Base-by-base conservation (phyloP, 2,113 vertebrate species). In the Microcebus ravelobensis region DNA sequence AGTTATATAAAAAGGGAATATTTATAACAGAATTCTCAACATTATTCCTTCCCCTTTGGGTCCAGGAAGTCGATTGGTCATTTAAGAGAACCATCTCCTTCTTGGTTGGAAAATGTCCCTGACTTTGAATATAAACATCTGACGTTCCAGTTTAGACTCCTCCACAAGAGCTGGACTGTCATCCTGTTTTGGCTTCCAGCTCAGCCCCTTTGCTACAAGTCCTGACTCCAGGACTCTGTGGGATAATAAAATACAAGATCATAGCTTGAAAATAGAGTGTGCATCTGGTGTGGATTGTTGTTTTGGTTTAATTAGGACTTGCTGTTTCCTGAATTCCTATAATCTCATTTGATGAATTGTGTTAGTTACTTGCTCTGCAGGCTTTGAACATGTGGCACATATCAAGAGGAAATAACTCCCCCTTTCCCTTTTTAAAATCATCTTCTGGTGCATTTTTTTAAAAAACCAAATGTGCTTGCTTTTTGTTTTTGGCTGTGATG, bases 261-360 rank as follows among this genome's bases (percentile, higher is more conserved):
- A n/a, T 29, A 42, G 73, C 90, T 89, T 63, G 94, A 79, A 89
- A 91, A 89, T 15, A 76, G 88, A 86, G 61, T 45, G 59, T 50
- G 67, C 81, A 79, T 96, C 94, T 95, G 91, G 79, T 86, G 67
- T 27, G 79, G 63, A 63, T 14, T 45, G 87, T 55, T 96, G 84
- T 95, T 95, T 87, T 80, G 90, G 94, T 84, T 96, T 89, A 96
- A 97, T 92, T 86, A 89, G 80, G 80, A 95, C 87, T 96, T 74
- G 82, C 93, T 93, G 27, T 96, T 96, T 98, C 87, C 95, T 84
- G 83, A 80, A 93, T 93, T 57, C 90, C 77, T 89, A 42, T 86
- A 82, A 95, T 91, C 70, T 80, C 86, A 80, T 55, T 86, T 91
- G 95, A 94, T 91, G 89, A 93, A 80, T 57, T 50, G 57, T 39